phyloP scores from a whole-genome alignment of 2,888 invertebrate species.

The Spisula solida region DNA sequence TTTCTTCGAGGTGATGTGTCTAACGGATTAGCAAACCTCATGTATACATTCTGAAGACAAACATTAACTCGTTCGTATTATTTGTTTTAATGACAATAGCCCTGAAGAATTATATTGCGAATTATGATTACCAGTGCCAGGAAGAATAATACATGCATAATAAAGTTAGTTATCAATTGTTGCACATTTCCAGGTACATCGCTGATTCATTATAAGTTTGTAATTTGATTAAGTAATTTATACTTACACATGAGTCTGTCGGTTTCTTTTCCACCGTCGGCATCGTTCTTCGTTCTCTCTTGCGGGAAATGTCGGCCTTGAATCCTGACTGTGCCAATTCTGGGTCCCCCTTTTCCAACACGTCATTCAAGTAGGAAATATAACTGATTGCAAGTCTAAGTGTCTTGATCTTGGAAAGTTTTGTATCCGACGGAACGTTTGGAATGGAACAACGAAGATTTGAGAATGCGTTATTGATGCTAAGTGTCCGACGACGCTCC shows the following conservation, averaged over 20 bases:
- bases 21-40: too few relatives aligned
- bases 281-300: conserved; percentile 77
- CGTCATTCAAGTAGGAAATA: conserved; percentile 94
- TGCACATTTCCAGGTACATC: too few relatives aligned
- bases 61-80: too few relatives aligned
- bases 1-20: too few relatives aligned
- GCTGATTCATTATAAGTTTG: too few relatives aligned
- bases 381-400: conserved; percentile 93
- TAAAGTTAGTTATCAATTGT: too few relatives aligned
- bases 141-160: too few relatives aligned
- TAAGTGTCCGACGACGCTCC: conserved; percentile 96
- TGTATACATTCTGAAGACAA: too few relatives aligned
- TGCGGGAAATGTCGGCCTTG: conserved; percentile 92
- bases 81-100: too few relatives aligned
- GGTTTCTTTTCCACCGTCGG: conserved; percentile 60
- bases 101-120: too few relatives aligned
- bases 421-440: conserved; percentile 98
- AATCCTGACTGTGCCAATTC: conserved; percentile 91
- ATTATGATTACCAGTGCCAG: too few relatives aligned
- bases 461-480: conserved; percentile 98
- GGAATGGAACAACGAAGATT: conserved; percentile 97
- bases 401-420: conserved; percentile 97
- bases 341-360: conserved; percentile 93
- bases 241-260: conserved; percentile 71
- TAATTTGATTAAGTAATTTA: not conserved